phyloP scores from a whole-genome alignment of 2,888 invertebrate genomes.

The Catotricha subobsoleta region DNA sequence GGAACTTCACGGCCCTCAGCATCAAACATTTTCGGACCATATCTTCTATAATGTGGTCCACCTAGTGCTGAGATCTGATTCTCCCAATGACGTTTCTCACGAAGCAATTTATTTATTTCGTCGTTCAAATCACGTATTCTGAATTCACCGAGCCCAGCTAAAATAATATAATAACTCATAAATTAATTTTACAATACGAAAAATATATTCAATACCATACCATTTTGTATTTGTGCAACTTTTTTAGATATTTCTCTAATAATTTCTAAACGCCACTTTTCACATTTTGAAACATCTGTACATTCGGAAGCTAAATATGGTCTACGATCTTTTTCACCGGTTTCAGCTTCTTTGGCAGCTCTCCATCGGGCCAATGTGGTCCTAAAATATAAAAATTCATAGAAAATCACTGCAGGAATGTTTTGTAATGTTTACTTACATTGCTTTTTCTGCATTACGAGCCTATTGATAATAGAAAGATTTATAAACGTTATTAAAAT shows the following conservation, averaged over 20 bases:
- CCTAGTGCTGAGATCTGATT: conserved; percentile 87
- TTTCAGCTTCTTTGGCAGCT: conserved; percentile 84
- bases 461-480: too few species aligned
- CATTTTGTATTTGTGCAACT: conserved; percentile 98
- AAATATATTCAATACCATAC: conserved; percentile 25
- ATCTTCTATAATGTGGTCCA: conserved; percentile 82
- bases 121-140: conserved; percentile 95
- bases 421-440: conserved; percentile 44
- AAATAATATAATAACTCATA: conserved; percentile 13
- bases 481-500: neutral
- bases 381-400: too few species aligned
- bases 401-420: neutral
- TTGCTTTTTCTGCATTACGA: conserved; percentile 94
- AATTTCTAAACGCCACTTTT: conserved; percentile 93
- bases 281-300: conserved; percentile 75
- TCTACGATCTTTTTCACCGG: conserved; percentile 70
- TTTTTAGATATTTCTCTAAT: conserved; percentile 95
- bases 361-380: conserved; percentile 97
- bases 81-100: conserved; percentile 97
- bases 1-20: conserved; percentile 93
- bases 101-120: conserved; percentile 92
- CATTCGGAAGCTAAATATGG: conserved; percentile 94
- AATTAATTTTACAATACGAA: neutral
- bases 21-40: conserved; percentile 85
- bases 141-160: conserved; percentile 96